These are phyloP conservation scores for Ostrea denselamellosa DNA, from an alignment of 1,140 invertebrate genomes.

Conservation along the genomic window DNA sequence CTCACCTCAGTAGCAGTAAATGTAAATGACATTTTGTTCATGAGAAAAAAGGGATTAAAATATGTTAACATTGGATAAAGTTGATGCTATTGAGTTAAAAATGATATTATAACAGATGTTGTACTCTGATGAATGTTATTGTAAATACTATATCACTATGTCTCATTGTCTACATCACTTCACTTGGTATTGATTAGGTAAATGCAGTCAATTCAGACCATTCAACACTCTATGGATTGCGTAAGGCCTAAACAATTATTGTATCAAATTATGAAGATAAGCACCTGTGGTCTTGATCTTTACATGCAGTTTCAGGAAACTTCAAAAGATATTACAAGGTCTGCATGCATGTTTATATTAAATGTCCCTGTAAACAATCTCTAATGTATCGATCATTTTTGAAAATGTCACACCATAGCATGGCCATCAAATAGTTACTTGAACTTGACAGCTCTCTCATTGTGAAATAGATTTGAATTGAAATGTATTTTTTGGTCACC, in stretches of 20 bases:
- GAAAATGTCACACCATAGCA: background rate
- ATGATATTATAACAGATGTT: background rate
- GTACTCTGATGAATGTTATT: background rate
- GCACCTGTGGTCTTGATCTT: conserved; percentile 1
- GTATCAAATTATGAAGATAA: background rate
- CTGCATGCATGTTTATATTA: conserved; percentile 5
- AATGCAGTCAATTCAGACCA: background rate
- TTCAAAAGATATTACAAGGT: background rate
- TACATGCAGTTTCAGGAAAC: conserved; percentile 20
- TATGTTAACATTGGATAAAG: too few relatives aligned
- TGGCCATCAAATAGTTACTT: background rate
- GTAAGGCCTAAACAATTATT: background rate
- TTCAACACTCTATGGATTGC: background rate
- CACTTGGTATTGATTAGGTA: background rate
- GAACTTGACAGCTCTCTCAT: too few relatives aligned
- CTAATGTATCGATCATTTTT: background rate
- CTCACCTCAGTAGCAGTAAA: too few relatives aligned
- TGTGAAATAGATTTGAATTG: too few relatives aligned
- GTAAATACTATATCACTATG: background rate
- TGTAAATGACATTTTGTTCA: too few relatives aligned
- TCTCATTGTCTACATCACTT: background rate
- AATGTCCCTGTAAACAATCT: background rate
- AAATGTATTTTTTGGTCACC: too few relatives aligned
- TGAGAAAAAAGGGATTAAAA: too few relatives aligned
- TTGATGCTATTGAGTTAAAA: too few relatives aligned